Conservation (phyloP, 1,140 invertebrate species). For the Drosophila repleta region DNA sequence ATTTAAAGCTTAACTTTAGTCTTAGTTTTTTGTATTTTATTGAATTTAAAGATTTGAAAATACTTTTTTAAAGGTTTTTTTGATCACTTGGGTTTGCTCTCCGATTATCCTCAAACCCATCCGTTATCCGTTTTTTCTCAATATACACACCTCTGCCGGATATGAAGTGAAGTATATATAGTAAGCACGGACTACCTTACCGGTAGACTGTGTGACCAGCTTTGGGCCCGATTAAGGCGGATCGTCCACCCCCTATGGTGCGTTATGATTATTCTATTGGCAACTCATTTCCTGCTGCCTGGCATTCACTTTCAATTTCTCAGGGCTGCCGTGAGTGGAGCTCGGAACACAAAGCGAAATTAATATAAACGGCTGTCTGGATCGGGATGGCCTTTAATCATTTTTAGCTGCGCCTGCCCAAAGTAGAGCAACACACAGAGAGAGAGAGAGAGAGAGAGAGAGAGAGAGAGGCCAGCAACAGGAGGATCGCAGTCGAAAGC, state of each 20-base stretch:
- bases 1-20: no score
- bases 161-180: background rate
- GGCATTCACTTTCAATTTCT: slow-evolving; percentile 79
- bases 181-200: slow-evolving; percentile 4
- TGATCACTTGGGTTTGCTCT: background rate
- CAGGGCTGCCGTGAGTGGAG: slow-evolving; percentile 26
- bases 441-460: no score
- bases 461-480: slow-evolving; percentile 2
- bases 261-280: slow-evolving; percentile 76
- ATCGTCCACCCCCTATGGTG: slow-evolving; percentile 74
- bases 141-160: background rate
- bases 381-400: slow-evolving; percentile 68
- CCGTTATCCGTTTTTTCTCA: no score
- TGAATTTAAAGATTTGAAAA: no score
- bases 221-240: slow-evolving; percentile 12
- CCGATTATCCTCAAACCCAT: background rate
- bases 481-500: slow-evolving; percentile 48
- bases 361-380: slow-evolving; percentile 66
- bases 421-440: slow-evolving; percentile 71
- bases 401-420: slow-evolving; percentile 64
- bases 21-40: no score
- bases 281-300: slow-evolving; percentile 77
- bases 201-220: slow-evolving; percentile 4
- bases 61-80: background rate
- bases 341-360: slow-evolving; percentile 52